Evolutionary conservation across 2,113 vertebrate species (phyloP).

Genomic region (Sorex araneus): DNA sequence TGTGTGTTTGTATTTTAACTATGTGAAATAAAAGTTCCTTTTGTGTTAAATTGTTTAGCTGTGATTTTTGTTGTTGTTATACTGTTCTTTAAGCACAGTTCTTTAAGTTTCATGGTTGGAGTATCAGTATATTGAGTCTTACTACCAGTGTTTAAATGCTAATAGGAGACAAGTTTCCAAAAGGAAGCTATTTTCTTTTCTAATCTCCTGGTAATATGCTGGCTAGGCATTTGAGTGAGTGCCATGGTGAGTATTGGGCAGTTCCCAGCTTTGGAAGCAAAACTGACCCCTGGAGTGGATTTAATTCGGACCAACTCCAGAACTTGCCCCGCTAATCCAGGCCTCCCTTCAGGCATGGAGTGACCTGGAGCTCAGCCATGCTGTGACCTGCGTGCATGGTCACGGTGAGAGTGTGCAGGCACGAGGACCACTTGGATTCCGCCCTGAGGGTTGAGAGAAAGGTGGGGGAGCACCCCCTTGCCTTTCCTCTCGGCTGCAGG

Average conservation of each 20-base stretch:
- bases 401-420: background rate
- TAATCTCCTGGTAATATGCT: background rate
- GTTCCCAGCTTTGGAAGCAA: slow-evolving; percentile 30
- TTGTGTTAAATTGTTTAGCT: slow-evolving; percentile 6
- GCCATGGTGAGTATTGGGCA: slow-evolving; percentile 43
- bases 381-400: slow-evolving; percentile 40
- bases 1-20: background rate
- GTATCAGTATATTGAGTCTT: background rate
- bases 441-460: background rate
- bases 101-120: slow-evolving; percentile 39
- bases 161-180: slow-evolving; percentile 49
- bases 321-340: background rate
- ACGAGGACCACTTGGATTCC: background rate
- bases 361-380: slow-evolving; percentile 34
- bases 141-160: slow-evolving; percentile 35
- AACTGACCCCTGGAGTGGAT: slow-evolving; percentile 22
- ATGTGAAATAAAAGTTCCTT: slow-evolving; percentile 47
- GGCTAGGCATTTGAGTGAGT: slow-evolving; percentile 55
- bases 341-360: slow-evolving; percentile 50
- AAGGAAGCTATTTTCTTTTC: background rate
- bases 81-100: too few relatives aligned
- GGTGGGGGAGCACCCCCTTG: background rate
- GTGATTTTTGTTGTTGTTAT: too few relatives aligned
- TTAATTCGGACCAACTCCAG: slow-evolving; percentile 23
- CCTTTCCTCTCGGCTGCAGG: background rate